Base-by-base conservation (phyloP, 2,888 invertebrate species). In the Ryuthela nishihirai region DNA sequence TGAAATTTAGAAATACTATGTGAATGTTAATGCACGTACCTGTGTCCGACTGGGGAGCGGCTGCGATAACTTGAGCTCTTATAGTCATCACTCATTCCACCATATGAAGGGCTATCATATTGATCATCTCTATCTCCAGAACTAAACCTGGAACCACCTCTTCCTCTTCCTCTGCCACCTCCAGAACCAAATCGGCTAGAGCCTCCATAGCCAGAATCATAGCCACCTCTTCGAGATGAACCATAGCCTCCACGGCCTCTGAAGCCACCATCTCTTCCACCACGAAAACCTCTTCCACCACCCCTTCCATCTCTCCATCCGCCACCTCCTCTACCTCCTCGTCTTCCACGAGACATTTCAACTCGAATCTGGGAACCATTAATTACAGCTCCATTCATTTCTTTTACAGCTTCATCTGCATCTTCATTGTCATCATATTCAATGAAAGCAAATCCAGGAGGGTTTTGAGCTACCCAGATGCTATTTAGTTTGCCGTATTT, bases 391-490 rank as follows among this genome's bases (percentile, higher is more conserved):
- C 91, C 91, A 72, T 92, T 91, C 78, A 92, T 82, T 71, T 84
- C 85, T 75, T 84, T 86, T 77, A 90, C 88, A 64, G 92, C 92
- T 72, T 87, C 84, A 74, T 89, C 88, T 36, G 92, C 92, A 78
- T 92, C 91, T 72, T 85, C 85, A 75, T 84, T 82, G 77, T 86
- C 88, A 74, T 86, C 85, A 77, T 90, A 93, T 78, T 92, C 91
- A 75, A 92, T 88, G 79, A 92, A 92, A 65, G 91, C 92, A 78
- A 92, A 93, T 72, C 92, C 91, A 68, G 91, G 91, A 68, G 91
- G 91, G 45, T 62, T 62, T 21, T 55, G 43, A 3, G 62, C 62
- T 3, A 62, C 62, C 62, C 62, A 62, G 9, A 62, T 50, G 21
- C 50, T 62, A 12, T 34, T 54, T 6, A 63, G 25, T 10, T 46